phyloP scores from a whole-genome alignment of 1,140 invertebrate genomes.

The Lepidurus couesii region DNA sequence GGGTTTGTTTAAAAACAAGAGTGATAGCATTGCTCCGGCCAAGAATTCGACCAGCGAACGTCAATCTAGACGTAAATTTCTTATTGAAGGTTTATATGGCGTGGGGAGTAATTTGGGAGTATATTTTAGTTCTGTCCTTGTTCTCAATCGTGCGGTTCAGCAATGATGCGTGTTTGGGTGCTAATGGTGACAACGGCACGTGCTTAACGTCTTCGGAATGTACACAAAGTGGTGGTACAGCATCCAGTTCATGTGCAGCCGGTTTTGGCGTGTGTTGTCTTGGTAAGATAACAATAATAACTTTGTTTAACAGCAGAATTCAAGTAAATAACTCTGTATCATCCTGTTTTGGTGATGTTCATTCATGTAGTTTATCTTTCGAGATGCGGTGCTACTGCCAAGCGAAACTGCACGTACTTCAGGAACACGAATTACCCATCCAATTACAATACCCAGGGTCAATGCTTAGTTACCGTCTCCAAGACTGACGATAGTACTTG shows the following conservation, averaged over 20 bases:
- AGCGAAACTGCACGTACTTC: conserved; percentile 54
- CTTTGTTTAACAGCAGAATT: neutral
- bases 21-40: neutral
- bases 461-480: conserved; percentile 71
- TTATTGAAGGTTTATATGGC: neutral
- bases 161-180: conserved; percentile 55
- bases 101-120: neutral
- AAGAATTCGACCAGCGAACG: conserved; percentile 1
- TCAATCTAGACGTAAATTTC: neutral
- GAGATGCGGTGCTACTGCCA: conserved; percentile 52
- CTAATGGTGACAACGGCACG: conserved; percentile 54
- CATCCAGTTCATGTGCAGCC: conserved; percentile 66
- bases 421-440: conserved; percentile 53
- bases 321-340: neutral
- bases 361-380: conserved; percentile 48
- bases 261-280: conserved; percentile 60
- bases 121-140: conserved; percentile 52
- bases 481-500: conserved; percentile 70
- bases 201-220: conserved; percentile 53
- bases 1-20: neutral
- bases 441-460: conserved; percentile 64
- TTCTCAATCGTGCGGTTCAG: conserved; percentile 67
- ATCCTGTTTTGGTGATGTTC: neutral
- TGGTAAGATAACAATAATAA: conserved; percentile 3
- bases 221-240: conserved; percentile 39